Evolutionary conservation across 2,113 vertebrate species (phyloP).

Genomic region (Gyps fulvus): DNA sequence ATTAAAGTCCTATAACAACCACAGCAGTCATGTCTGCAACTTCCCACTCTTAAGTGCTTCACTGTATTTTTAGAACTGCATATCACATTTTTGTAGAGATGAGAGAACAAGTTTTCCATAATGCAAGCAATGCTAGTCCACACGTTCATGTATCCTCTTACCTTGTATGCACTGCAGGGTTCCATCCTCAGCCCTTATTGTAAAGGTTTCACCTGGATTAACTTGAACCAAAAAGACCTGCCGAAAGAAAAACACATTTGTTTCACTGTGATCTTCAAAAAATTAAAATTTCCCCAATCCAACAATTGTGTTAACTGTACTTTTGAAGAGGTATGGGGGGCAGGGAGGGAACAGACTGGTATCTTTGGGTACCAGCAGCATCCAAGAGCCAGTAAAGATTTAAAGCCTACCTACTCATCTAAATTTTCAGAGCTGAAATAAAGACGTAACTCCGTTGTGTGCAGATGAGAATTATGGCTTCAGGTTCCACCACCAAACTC

Average conservation of each 20-base stretch:
- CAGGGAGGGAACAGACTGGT: background rate
- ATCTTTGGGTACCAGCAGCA: background rate
- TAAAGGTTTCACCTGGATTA: constrained; percentile 97
- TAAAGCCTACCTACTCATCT: background rate
- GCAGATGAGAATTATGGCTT: background rate
- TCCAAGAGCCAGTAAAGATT: background rate
- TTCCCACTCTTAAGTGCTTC: background rate
- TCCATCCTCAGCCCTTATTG: constrained; percentile 94
- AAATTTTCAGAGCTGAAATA: background rate
- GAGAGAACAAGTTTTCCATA: background rate
- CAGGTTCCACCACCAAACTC: background rate
- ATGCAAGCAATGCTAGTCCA: background rate
- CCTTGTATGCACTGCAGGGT: constrained; percentile 97
- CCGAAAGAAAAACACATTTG: constrained; percentile 34
- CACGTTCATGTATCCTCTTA: constrained; percentile 22
- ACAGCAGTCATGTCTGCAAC: background rate
- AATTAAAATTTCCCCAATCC: background rate
- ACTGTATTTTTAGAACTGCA: background rate
- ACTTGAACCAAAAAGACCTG: constrained; percentile 98
- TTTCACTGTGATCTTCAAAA: background rate
- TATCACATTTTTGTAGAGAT: accelerated
- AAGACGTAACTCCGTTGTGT: background rate
- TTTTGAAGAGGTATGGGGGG: background rate
- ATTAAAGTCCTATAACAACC: background rate
- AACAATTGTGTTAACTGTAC: background rate